Conservation (phyloP, 1,140 invertebrate species). For the Drosophila kanapiae region DNA sequence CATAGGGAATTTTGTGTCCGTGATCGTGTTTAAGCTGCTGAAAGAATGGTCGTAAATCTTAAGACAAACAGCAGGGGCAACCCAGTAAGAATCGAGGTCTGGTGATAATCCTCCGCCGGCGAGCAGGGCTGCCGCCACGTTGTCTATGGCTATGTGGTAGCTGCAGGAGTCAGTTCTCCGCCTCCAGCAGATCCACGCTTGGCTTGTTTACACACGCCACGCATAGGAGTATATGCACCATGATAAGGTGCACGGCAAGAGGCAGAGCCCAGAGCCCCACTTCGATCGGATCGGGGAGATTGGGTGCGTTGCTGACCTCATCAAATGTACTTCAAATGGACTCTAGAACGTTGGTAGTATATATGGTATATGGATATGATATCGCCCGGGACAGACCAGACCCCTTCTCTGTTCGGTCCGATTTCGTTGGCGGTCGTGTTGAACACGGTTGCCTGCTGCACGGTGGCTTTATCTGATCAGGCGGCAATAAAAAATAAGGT, state of each 20-base stretch:
- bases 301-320: conserved; percentile 78
- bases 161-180: conserved; percentile 34
- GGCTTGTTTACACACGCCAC: conserved; percentile 44
- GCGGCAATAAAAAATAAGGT: conserved; percentile 84
- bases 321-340: conserved; percentile 79
- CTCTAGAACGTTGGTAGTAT: conserved; percentile 45
- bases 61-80: conserved; percentile 60
- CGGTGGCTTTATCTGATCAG: conserved; percentile 85
- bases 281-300: conserved; percentile 43
- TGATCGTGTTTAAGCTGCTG: conserved; percentile 2
- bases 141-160: conserved; percentile 55
- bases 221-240: conserved; percentile 52
- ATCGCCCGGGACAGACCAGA: conserved; percentile 54
- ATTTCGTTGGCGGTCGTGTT: conserved; percentile 52
- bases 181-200: conserved; percentile 20
- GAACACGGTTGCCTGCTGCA: conserved; percentile 72
- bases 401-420: conserved; percentile 14
- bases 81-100: conserved; percentile 42
- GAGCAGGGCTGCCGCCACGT: conserved; percentile 59
- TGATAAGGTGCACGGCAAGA: conserved; percentile 49
- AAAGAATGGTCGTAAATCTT: conserved; percentile 64
- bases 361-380: conserved; percentile 76
- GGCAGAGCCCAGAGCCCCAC: conserved; percentile 31
- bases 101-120: conserved; percentile 57
- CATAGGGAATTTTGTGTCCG: background rate